Evolutionary conservation across 1,140 invertebrate species (phyloP).

Genomic region (Octopus bimaculoides): DNA sequence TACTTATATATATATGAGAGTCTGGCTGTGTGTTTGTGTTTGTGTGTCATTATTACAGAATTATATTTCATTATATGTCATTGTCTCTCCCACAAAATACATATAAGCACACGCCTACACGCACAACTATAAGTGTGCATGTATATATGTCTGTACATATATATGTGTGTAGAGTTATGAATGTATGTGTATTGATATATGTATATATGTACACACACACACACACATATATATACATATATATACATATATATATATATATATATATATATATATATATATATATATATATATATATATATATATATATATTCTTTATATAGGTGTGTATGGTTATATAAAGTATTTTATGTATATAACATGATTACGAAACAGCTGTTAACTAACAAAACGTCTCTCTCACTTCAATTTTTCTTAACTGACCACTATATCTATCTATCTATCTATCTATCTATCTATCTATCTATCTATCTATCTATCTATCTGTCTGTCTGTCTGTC

Average conservation of each 20-base stretch:
- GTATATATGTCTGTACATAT: neutral
- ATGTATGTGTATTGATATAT: neutral
- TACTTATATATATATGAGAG: no score
- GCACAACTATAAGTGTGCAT: neutral
- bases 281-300: neutral
- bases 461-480: no score
- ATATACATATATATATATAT: slow-evolving; percentile 4
- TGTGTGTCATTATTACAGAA: no score
- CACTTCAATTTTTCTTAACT: no score
- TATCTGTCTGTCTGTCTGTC: no score
- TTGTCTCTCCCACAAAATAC: neutral
- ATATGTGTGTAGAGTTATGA: neutral
- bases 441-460: no score
- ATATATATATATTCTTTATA: neutral
- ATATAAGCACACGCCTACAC: neutral
- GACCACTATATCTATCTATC: no score
- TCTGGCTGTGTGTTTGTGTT: neutral
- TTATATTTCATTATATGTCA: no score
- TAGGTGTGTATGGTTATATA: no score
- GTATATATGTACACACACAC: neutral
- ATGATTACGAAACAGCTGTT: no score
- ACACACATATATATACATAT: neutral
- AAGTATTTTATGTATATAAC: no score
- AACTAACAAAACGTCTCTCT: no score
- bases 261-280: slow-evolving; percentile 2